phyloP scores from a whole-genome alignment of 35 echinoderm and acorn worm genomes.

The Chiridota heheva region DNA sequence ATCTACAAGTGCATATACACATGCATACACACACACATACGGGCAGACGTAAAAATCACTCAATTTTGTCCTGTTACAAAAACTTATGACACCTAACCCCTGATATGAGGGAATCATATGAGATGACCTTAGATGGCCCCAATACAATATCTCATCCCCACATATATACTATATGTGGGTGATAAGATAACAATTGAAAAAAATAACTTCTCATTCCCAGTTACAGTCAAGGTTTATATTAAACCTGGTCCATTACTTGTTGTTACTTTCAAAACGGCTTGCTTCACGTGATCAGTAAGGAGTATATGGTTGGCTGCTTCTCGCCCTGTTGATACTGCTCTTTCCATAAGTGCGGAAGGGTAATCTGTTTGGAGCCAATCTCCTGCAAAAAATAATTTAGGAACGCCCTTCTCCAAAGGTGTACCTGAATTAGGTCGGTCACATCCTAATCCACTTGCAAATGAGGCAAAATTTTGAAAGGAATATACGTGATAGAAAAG shows the following conservation, averaged over 20 bases:
- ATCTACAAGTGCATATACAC: too few relatives aligned
- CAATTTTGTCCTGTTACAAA: too few relatives aligned
- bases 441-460: slow-evolving; percentile 43
- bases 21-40: too few relatives aligned
- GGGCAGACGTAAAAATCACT: too few relatives aligned
- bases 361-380: slow-evolving; percentile 86
- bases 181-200: too few relatives aligned
- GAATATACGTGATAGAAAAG: slow-evolving; percentile 62
- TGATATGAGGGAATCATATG: too few relatives aligned
- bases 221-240: too few relatives aligned
- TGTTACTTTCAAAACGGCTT: slow-evolving; percentile 52
- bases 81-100: too few relatives aligned
- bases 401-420: slow-evolving; percentile 54
- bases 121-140: too few relatives aligned
- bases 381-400: slow-evolving; percentile 78
- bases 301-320: slow-evolving; percentile 95
- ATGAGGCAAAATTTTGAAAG: slow-evolving; percentile 67
- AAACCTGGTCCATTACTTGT: slow-evolving; percentile 65
- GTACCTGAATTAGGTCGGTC: slow-evolving; percentile 61
- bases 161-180: too few relatives aligned
- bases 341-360: slow-evolving; percentile 86
- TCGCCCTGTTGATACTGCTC: slow-evolving; percentile 80
- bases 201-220: too few relatives aligned
- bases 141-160: too few relatives aligned
- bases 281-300: slow-evolving; percentile 71